Evolutionary conservation across 2,888 invertebrate species (phyloP).

Genomic region (Hyppa rectilinea): DNA sequence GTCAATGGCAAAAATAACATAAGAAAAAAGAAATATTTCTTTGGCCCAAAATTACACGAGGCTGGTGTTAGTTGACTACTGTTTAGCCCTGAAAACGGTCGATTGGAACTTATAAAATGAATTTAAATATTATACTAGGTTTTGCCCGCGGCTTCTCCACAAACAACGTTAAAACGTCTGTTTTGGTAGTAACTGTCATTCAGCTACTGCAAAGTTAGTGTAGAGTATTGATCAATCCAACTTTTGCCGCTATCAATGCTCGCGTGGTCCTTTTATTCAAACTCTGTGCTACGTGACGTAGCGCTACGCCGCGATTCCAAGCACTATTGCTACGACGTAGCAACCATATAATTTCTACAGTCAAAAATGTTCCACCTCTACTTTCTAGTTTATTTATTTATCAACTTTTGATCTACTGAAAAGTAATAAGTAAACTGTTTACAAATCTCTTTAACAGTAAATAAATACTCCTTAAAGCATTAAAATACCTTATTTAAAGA

Average conservation of each 20-base stretch:
- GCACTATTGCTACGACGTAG: slow-evolving; percentile 34
- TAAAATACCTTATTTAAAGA: slow-evolving; percentile 53
- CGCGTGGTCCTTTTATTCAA: neutral
- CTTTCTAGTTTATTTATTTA: neutral
- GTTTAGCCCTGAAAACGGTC: too few relatives aligned
- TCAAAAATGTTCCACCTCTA: neutral
- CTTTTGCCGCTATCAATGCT: slow-evolving; percentile 15
- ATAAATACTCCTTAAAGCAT: slow-evolving; percentile 29
- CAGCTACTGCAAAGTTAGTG: neutral
- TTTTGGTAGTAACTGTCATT: slow-evolving; percentile 2
- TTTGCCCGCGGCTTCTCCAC: too few relatives aligned
- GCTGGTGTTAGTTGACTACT: too few relatives aligned
- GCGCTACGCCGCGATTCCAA: slow-evolving; percentile 32
- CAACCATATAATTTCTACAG: neutral
- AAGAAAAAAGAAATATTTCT: too few relatives aligned
- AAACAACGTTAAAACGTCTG: neutral
- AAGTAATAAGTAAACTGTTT: slow-evolving; percentile 11
- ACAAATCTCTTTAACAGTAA: slow-evolving; percentile 33
- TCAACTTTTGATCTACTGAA: neutral
- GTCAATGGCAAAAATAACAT: too few relatives aligned
- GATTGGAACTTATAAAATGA: too few relatives aligned
- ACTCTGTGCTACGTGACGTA: slow-evolving; percentile 26
- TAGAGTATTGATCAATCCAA: slow-evolving; percentile 35
- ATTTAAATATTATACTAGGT: too few relatives aligned
- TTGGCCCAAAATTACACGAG: too few relatives aligned